Conservation (phyloP, 2,113 vertebrate genomes). For the Tenebrosternarchus preto region DNA sequence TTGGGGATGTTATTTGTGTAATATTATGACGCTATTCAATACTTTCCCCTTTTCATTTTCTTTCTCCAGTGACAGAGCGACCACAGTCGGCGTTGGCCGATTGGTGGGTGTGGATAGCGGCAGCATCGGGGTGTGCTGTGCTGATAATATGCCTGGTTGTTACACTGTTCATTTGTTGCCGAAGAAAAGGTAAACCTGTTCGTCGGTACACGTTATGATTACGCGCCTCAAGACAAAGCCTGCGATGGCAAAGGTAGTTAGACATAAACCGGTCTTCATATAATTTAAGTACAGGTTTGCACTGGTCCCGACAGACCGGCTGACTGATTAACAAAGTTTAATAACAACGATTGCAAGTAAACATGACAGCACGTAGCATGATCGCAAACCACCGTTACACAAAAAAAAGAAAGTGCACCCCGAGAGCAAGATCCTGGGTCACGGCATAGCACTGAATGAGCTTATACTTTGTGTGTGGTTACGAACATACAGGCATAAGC, state of each 20-base stretch:
- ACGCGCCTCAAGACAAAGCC: not conserved
- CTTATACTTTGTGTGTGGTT: constrained; percentile 47
- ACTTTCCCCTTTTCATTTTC: not conserved
- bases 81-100: fast-evolving
- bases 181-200: constrained; percentile 27
- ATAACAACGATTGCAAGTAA: not conserved
- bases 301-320: not conserved
- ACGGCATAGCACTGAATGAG: not conserved
- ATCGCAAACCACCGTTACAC: not conserved
- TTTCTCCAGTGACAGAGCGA: not conserved
- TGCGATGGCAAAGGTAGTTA: not conserved
- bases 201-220: not conserved
- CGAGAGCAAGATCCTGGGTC: constrained; percentile 2
- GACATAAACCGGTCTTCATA: too few species aligned
- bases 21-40: not conserved
- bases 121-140: not conserved
- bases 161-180: not conserved
- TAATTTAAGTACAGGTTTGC: not conserved
- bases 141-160: not conserved
- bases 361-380: not conserved
- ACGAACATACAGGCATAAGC: not conserved
- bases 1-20: too few species aligned
- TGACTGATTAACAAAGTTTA: not conserved
- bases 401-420: not conserved
- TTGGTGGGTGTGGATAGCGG: constrained; percentile 42